Conservation (phyloP, 2,888 invertebrate species). For the Portevinia maculata region DNA sequence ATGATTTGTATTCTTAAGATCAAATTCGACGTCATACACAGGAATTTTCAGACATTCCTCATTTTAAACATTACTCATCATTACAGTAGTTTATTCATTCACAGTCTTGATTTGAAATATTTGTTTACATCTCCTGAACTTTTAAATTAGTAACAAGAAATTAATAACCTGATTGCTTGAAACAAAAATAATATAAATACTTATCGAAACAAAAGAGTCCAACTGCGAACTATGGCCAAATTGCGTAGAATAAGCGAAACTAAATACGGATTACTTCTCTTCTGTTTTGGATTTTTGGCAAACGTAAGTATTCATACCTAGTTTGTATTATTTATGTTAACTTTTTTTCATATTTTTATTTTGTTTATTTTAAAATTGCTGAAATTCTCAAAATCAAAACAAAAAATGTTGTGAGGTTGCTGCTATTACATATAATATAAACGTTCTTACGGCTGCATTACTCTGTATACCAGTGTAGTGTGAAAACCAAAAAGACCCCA, state of each 20-base stretch:
- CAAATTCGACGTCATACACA: not conserved
- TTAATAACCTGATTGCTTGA: not conserved
- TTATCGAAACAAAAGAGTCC: conserved; percentile 52
- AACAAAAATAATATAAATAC: too few species aligned
- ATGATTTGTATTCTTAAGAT: conserved; percentile 41
- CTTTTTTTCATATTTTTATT: not conserved
- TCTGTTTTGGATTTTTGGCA: conserved; percentile 52
- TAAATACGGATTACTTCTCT: conserved; percentile 55
- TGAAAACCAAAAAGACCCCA: too few species aligned
- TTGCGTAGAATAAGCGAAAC: conserved; percentile 6
- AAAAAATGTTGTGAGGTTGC: not conserved
- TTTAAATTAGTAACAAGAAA: conserved; percentile 3
- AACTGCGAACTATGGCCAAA: conserved; percentile 34
- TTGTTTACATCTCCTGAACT: not conserved
- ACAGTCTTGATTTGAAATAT: not conserved
- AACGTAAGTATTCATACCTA: conserved; percentile 57
- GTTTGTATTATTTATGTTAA: too few species aligned
- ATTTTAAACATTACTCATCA: conserved; percentile 24
- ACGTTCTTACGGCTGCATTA: too few species aligned
- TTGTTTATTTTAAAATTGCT: not conserved
- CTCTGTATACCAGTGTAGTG: too few species aligned
- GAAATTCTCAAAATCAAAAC: not conserved
- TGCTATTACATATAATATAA: too few species aligned
- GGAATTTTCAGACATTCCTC: conserved; percentile 7
- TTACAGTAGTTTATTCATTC: conserved; percentile 34